Evolutionary conservation across 2,888 invertebrate species (phyloP).

Genomic region (Periphyllus acericola): DNA sequence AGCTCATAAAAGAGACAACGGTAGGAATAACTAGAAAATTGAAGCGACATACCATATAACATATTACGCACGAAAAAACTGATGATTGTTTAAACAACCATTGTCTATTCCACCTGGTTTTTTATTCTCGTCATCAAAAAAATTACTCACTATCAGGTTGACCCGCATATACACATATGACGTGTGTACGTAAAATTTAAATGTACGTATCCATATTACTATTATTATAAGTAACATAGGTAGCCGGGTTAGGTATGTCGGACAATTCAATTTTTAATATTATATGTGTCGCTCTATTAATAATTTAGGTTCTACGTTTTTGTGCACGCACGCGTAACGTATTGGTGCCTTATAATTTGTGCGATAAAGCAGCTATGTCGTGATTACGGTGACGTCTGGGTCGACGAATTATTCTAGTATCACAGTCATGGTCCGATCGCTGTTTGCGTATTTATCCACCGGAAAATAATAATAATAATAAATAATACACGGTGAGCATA

Average conservation of each 20-base stretch:
- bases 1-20: no score
- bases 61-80: no score
- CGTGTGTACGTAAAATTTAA: no score
- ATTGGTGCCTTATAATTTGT: constrained; percentile 3
- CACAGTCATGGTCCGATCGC: constrained; percentile 7
- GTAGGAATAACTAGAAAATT: no score
- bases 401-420: not conserved
- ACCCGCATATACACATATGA: no score
- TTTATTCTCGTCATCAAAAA: no score
- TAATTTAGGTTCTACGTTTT: constrained; percentile 48
- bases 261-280: not conserved
- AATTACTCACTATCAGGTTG: no score
- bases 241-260: not conserved
- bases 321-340: constrained; percentile 34
- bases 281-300: constrained; percentile 52
- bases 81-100: no score
- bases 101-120: no score
- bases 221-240: not conserved
- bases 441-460: not conserved
- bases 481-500: not conserved
- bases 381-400: constrained; percentile 14
- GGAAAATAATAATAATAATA: not conserved
- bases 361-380: constrained; percentile 5
- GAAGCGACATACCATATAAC: no score
- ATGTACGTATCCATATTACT: no score